phyloP scores from a whole-genome alignment of 2,113 vertebrate genomes.

The Oryctolagus cuniculus region mOryCun1.1 NC_091439.1:65047501-65048000 shows the following conservation, averaged over 20 bases:
- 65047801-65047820: background rate
- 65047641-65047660: background rate
- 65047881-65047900: background rate
- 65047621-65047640: background rate
- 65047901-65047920: background rate
- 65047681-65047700: background rate
- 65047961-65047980: background rate
- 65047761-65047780: background rate
- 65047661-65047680: background rate
- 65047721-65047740: background rate
- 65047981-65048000: background rate
- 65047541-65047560: background rate
- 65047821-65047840: background rate
- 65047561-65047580: background rate
- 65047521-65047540: background rate
- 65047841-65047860: background rate
- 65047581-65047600: background rate
- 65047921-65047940: background rate
- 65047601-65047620: background rate
- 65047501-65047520: background rate
- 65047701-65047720: background rate
- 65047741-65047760: background rate
- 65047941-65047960: background rate
- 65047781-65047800: background rate
- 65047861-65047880: background rate